A percentile compares a stretch with the other conserved stretches of the same genome.
These are phyloP conservation scores for Drosophila kokeensis DNA, from an alignment of 2,888 invertebrate genomes.

Conservation along the genomic window DNA sequence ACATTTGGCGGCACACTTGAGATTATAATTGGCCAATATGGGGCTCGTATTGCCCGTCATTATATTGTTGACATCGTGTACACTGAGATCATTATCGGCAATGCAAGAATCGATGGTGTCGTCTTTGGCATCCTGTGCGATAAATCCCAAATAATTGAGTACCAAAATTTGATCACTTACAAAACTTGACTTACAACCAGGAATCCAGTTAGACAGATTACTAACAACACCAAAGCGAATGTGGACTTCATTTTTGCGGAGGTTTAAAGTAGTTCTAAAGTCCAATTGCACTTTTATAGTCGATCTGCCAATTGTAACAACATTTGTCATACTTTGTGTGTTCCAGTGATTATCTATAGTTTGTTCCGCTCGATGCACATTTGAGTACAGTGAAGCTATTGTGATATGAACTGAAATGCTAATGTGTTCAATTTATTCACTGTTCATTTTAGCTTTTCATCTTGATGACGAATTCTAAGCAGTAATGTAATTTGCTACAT, in stretches of 20 bases:
- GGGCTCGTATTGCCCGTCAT: constrained; percentile 44
- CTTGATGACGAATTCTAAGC: not conserved
- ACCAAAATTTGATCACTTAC: not conserved
- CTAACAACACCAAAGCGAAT: constrained; percentile 43
- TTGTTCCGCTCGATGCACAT: constrained; percentile 26
- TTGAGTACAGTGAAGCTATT: not conserved
- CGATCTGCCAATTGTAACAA: not conserved
- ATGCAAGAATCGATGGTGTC: constrained; percentile 32
- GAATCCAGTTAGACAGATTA: constrained; percentile 45
- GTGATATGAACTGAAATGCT: not conserved
- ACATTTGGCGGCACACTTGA: constrained; percentile 59
- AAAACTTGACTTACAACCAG: constrained; percentile 33
- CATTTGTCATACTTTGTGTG: not conserved
- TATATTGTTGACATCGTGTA: constrained; percentile 44
- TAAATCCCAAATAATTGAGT: not conserved
- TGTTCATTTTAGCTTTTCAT: not conserved
- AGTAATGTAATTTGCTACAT: not conserved
- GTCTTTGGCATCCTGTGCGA: constrained; percentile 9
- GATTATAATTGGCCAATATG: constrained; percentile 45
- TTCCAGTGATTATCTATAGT: not conserved
- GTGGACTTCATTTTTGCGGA: constrained; percentile 51
- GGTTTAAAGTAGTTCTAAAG: not conserved
- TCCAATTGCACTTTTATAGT: constrained; percentile 44
- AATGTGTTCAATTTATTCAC: not conserved
- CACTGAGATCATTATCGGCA: constrained; percentile 43